phyloP scores from a whole-genome alignment of 2,888 invertebrate species.

The Mythimna lalbum region DNA sequence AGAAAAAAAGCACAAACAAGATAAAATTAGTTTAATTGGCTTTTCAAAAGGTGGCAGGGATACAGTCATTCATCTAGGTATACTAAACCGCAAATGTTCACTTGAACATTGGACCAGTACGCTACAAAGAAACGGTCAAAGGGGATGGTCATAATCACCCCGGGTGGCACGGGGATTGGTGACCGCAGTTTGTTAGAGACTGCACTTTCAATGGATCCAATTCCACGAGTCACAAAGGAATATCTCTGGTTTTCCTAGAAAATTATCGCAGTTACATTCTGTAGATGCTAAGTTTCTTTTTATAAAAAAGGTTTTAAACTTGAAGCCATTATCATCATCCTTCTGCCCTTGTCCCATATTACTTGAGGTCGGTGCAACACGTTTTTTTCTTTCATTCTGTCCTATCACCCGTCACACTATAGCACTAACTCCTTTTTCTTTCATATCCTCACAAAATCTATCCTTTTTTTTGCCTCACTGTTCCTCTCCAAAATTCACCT shows the following conservation, averaged over 20 bases:
- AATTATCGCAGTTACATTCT: background rate
- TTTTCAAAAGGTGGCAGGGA: background rate
- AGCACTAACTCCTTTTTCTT: no score
- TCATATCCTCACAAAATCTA: no score
- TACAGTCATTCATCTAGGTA: background rate
- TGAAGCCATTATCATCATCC: no score
- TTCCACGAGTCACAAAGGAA: background rate
- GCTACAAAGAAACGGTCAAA: slow-evolving; percentile 12
- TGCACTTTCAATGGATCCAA: slow-evolving; percentile 8
- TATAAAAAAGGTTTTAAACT: background rate
- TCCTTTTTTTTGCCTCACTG: no score
- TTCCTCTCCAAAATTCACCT: no score
- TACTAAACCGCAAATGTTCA: background rate
- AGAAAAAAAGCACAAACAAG: background rate
- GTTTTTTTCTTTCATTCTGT: no score
- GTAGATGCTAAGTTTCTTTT: background rate
- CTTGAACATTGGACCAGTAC: background rate
- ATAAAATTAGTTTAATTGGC: background rate
- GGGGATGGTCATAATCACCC: slow-evolving; percentile 18
- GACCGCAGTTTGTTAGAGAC: slow-evolving; percentile 21
- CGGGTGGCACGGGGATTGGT: slow-evolving; percentile 16
- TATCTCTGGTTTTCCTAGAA: background rate
- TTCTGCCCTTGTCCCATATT: no score
- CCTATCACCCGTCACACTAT: no score
- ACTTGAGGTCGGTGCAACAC: no score